Conservation (phyloP, 2,797 vertebrate species). For the Chaenodraco wilsoni region DNA sequence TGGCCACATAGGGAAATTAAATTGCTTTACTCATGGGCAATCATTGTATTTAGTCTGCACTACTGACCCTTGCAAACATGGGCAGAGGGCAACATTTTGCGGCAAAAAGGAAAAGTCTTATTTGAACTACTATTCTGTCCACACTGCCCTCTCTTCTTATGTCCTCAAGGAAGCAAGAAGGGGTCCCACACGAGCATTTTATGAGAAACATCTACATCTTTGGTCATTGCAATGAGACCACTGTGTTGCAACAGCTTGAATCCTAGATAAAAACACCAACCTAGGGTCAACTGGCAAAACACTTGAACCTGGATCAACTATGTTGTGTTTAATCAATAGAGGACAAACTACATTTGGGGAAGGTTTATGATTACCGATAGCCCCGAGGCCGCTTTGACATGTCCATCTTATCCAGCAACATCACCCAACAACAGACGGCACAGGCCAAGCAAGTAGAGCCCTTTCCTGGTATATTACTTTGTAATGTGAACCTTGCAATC, state of each 20-base stretch:
- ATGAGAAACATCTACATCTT: neutral
- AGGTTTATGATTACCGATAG: neutral
- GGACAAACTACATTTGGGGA: neutral
- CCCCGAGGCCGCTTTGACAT: neutral
- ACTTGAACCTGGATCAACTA: neutral
- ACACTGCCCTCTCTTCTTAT: too few species aligned
- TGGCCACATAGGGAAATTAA: neutral
- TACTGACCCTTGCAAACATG: neutral
- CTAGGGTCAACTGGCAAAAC: neutral
- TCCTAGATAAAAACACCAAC: too few species aligned
- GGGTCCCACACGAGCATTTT: neutral
- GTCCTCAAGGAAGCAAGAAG: neutral
- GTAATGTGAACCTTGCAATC: neutral
- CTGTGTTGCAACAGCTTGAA: neutral
- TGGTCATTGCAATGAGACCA: neutral
- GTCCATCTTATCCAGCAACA: too few species aligned
- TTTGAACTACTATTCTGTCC: neutral
- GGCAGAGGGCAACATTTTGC: neutral
- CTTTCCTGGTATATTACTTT: conserved; percentile 13
- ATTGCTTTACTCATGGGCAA: neutral
- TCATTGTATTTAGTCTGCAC: neutral
- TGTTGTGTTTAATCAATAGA: neutral
- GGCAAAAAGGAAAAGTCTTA: neutral
- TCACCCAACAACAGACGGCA: neutral
- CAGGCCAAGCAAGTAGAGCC: neutral